Percentiles rank a stretch among this genome's conserved stretches.
These are phyloP conservation scores for Bombylius discolor DNA, from an alignment of 2,888 invertebrate species.

Conservation along the genomic window DNA sequence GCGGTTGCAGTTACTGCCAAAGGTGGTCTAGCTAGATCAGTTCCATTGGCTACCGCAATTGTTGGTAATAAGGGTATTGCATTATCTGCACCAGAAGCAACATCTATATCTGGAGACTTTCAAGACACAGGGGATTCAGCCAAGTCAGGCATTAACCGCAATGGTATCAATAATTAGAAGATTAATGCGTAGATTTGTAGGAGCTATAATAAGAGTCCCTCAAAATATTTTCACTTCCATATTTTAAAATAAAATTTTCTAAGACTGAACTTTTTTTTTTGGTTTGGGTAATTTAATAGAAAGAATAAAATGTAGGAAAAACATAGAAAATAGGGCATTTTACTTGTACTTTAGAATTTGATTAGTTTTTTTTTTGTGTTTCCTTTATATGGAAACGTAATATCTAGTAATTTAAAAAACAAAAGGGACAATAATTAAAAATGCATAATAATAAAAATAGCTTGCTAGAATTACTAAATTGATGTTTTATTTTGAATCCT, in stretches of 20 bases:
- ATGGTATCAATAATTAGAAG: background rate
- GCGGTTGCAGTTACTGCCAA: conserved; percentile 40
- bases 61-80: conserved; percentile 39
- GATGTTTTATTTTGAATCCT: no score
- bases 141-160: background rate
- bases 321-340: no score
- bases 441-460: no score
- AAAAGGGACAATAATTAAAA: no score
- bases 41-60: conserved; percentile 39
- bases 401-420: no score
- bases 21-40: conserved; percentile 39
- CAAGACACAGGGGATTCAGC: background rate
- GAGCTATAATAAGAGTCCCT: background rate
- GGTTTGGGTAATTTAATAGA: background rate
- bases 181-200: background rate
- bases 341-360: background rate
- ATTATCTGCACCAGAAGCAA: conserved; percentile 39
- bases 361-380: background rate
- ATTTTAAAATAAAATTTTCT: background rate
- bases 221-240: background rate
- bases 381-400: background rate
- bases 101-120: conserved; percentile 36
- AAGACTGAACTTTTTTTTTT: no score
- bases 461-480: no score
- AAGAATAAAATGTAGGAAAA: no score